Conservation (phyloP, 1,140 invertebrate species). For the Melitaea cinxia region DNA sequence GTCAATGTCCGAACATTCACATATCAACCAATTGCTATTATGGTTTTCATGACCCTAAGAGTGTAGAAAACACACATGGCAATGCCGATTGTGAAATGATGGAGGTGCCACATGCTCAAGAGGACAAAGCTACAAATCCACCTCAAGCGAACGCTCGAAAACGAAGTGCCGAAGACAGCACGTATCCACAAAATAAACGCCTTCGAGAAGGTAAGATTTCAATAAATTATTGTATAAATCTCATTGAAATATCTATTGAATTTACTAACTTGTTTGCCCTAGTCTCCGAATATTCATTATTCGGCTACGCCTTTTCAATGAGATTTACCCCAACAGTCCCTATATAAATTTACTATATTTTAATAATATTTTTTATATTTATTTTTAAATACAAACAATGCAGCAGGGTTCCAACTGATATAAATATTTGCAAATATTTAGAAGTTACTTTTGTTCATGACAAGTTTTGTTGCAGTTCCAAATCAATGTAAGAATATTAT, state of each 20-base stretch:
- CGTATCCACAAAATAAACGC: constrained; percentile 64
- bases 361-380: constrained; percentile 14
- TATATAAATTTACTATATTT: neutral
- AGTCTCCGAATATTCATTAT: neutral
- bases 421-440: neutral
- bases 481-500: constrained; percentile 24
- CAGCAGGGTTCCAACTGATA: constrained; percentile 41
- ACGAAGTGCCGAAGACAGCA: constrained; percentile 61
- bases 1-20: constrained; percentile 68
- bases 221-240: constrained; percentile 42
- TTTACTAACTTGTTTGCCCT: too few relatives aligned
- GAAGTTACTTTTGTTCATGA: constrained; percentile 21
- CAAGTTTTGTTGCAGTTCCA: constrained; percentile 64
- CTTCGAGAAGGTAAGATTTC: constrained; percentile 68
- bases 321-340: constrained; percentile 39
- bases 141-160: constrained; percentile 55
- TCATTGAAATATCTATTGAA: constrained; percentile 63
- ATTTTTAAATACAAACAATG: constrained; percentile 33
- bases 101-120: constrained; percentile 39
- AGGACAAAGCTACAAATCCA: constrained; percentile 27
- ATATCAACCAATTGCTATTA: constrained; percentile 76
- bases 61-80: constrained; percentile 38
- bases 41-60: constrained; percentile 64
- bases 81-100: constrained; percentile 68
- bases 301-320: constrained; percentile 46